These are phyloP conservation scores for Salvelinus alpinus DNA, from an alignment of 2,113 vertebrate genomes.

Conservation along the genomic window DNA sequence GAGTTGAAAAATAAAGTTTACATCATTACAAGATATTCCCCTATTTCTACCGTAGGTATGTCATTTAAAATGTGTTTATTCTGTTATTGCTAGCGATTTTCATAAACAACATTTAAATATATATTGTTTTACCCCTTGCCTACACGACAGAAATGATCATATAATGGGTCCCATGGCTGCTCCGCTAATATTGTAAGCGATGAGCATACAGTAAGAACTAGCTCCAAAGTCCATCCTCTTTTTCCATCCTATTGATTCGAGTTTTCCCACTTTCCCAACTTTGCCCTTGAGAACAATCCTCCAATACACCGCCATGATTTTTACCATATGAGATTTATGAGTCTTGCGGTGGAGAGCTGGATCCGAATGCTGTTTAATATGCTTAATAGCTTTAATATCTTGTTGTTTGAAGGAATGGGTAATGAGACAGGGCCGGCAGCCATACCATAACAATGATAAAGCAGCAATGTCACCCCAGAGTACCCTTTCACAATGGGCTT, in stretches of 20 bases:
- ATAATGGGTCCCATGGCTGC: constrained; percentile 5
- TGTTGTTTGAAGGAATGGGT: constrained; percentile 61
- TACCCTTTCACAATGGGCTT: constrained; percentile 6
- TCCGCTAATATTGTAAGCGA: not conserved
- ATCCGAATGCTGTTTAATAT: constrained; percentile 52
- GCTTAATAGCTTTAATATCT: constrained; percentile 62
- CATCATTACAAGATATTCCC: no score
- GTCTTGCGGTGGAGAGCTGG: constrained; percentile 17
- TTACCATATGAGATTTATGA: constrained; percentile 53
- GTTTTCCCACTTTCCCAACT: constrained; percentile 10
- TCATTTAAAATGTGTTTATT: no score
- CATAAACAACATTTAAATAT: no score
- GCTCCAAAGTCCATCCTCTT: not conserved
- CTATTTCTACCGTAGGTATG: no score
- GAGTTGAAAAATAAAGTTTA: no score
- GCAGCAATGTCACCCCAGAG: constrained; percentile 46
- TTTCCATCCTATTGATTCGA: constrained; percentile 14
- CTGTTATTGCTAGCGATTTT: no score
- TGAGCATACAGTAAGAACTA: constrained; percentile 17
- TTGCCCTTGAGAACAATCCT: constrained; percentile 43
- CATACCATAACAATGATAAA: constrained; percentile 61
- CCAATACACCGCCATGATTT: constrained; percentile 27
- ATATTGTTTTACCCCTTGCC: no score
- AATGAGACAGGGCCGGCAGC: constrained; percentile 40
- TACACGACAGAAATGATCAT: constrained; percentile 16